Conservation (phyloP, 53 echinoderm and acorn worm genomes). For the Astropecten irregularis region DNA sequence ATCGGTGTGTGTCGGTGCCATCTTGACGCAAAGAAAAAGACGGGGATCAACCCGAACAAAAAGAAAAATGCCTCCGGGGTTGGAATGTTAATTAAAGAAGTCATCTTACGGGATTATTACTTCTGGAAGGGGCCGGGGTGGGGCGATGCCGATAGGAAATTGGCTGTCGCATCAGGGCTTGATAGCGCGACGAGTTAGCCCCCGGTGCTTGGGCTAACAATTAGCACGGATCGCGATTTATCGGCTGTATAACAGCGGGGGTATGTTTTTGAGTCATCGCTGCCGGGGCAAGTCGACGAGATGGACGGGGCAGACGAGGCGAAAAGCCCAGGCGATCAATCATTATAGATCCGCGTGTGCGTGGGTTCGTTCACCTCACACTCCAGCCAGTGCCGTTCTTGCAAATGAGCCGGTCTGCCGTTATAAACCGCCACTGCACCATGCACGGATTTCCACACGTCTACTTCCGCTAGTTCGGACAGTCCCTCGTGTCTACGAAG, state of each 20-base stretch:
- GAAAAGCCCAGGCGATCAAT: conserved; percentile 31
- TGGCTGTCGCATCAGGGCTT: not conserved
- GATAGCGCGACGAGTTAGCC: not conserved
- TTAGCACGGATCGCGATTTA: conserved; percentile 21
- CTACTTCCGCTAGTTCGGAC: conserved; percentile 4
- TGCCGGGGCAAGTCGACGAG: not conserved
- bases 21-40: too few relatives aligned
- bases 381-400: too few relatives aligned
- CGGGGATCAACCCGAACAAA: not conserved
- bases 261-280: not conserved
- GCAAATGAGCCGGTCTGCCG: too few relatives aligned
- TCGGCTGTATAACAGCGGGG: not conserved
- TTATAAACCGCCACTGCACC: not conserved
- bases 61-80: not conserved
- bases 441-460: conserved; percentile 5
- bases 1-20: not conserved
- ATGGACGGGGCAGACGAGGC: conserved; percentile 12
- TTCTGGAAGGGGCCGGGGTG: too few relatives aligned
- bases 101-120: not conserved
- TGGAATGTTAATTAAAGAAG: conserved; percentile 48
- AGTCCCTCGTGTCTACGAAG: not conserved
- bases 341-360: conserved; percentile 30
- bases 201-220: conserved; percentile 9
- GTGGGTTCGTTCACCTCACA: conserved; percentile 50
- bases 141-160: not conserved